phyloP scores from a whole-genome alignment of 2,797 vertebrate species.

The Falco peregrinus region DNA sequence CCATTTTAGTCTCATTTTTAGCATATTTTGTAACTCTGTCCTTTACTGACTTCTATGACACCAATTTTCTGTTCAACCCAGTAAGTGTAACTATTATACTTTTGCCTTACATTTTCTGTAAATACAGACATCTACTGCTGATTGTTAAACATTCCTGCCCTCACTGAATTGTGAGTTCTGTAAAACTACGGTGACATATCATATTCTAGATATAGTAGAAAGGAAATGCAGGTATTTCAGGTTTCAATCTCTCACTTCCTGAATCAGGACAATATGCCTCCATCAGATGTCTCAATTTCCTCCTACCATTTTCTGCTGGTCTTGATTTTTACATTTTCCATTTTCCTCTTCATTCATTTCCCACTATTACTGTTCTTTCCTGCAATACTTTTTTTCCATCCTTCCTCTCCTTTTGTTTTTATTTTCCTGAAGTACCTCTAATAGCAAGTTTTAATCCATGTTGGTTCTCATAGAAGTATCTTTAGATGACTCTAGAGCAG shows the following conservation, averaged over 20 bases:
- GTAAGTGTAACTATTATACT: neutral
- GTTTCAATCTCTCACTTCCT: neutral
- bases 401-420: neutral
- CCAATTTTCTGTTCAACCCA: neutral
- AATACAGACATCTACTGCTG: neutral
- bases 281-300: neutral
- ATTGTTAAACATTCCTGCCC: neutral
- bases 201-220: neutral
- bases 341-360: neutral
- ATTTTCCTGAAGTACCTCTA: neutral
- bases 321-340: neutral
- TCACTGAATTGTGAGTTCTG: neutral
- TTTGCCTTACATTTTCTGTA: neutral
- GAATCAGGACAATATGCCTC: neutral
- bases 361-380: neutral
- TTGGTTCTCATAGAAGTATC: neutral
- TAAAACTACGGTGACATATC: neutral
- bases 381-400: neutral
- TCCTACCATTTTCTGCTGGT: neutral
- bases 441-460: neutral
- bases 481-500: neutral
- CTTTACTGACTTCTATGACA: neutral
- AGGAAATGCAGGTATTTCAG: neutral
- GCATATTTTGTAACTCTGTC: neutral
- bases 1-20: neutral